Base-by-base conservation (phyloP, 2,797 vertebrate species). In the Botia almorhae region DNA sequence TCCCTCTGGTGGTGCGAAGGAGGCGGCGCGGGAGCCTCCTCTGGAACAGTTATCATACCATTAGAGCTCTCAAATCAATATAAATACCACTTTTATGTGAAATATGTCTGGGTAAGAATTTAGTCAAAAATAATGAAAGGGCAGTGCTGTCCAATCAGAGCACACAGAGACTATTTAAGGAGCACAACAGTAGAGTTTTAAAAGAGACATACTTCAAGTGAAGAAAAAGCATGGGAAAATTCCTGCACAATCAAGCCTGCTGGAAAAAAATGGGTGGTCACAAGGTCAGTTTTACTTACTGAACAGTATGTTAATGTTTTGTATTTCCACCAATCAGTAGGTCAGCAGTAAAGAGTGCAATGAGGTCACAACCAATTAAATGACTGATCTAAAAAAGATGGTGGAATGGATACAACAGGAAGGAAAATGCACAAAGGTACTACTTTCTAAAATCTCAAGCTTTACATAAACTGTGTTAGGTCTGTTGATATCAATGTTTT, bases 41-140 rank as follows among this genome's bases (percentile, higher is more conserved):
- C 23, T 26, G 23, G 1, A 26, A 26, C 23, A 26, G 56, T 70
- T 69, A 26, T 77, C 75, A n/a, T 78, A 60, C 23, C 58, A 78
- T 19, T 60, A 36, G n/a, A 70, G 26, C 56, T 46, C 21, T 26
- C 23, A 51, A 19, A 36, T 56, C 55, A 70, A 70, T 23, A 69
- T 29, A 78, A 78, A 70, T 78, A 70, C 21, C 39, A 69, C 39
- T 69, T 69, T 58, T 69, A 51, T 69, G 75, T 33, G 53, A 69
- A 46, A 46, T 11, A 46, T 46, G 48, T 19, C 14, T 33, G 75
- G 29, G 11, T 61, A 50, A 69, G 53, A 61, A 21, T 69, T 29
- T 2, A 7, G 36, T 60, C 76, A 33, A 69, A 69, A 78, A 69
- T 60, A 78, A 46, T 0, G 10, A 58, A 14, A 36, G 17, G 19